phyloP scores from a whole-genome alignment of 30 jellyfish, hydroid and myxozoan genomes.

The Hydractinia echinata region DNA sequence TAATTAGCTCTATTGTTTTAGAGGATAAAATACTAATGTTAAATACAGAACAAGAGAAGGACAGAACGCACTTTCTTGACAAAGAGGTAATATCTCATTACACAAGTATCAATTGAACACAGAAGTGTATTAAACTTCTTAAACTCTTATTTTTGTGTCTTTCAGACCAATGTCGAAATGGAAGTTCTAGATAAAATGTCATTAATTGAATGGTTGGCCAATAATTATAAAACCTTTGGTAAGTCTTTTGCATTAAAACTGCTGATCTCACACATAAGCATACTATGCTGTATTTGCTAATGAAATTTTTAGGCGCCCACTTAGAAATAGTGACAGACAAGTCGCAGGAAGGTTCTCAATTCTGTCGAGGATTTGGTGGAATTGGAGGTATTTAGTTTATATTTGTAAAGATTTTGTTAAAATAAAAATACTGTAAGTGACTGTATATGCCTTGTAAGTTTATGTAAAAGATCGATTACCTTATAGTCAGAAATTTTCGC shows the following conservation, averaged over 20 bases:
- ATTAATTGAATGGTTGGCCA: constrained; percentile 96
- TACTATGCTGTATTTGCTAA: neutral
- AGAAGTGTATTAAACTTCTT: neutral
- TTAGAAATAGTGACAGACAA: constrained; percentile 92
- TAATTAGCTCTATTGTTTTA: constrained; percentile 11
- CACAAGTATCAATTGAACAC: neutral
- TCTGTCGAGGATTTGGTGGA: constrained; percentile 98
- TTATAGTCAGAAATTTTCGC: no score
- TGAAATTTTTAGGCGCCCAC: constrained; percentile 74
- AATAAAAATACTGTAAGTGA: neutral
- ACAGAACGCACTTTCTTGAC: constrained; percentile 84
- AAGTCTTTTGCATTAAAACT: constrained; percentile 8
- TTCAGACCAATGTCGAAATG: constrained; percentile 89
- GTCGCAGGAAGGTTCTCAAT: constrained; percentile 99
- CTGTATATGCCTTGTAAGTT: neutral
- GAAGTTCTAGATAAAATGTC: constrained; percentile 87
- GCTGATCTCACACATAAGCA: neutral
- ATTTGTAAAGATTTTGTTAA: neutral
- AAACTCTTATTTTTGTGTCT: neutral
- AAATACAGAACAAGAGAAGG: constrained; percentile 91
- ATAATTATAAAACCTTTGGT: constrained; percentile 94
- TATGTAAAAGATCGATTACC: no score
- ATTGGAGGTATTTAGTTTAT: constrained; percentile 80
- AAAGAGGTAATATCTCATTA: constrained; percentile 58
- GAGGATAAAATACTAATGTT: constrained; percentile 77